A percentile compares a stretch with the other conserved stretches of the same genome.
Evolutionary conservation across 1,140 invertebrate species (phyloP).

Genomic region (Linepithema humile): DNA sequence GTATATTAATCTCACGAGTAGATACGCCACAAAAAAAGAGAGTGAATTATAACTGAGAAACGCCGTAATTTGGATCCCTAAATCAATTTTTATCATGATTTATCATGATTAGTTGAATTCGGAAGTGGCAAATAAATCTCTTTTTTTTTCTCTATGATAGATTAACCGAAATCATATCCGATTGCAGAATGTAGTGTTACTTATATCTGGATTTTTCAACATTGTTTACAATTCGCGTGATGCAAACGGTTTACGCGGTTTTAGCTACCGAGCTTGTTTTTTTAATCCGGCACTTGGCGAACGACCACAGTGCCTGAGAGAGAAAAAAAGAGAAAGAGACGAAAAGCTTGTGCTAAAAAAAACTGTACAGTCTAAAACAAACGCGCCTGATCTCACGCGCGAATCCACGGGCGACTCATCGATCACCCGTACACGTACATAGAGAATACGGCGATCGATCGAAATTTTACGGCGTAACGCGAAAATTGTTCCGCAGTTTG

Average conservation of each 20-base stretch:
- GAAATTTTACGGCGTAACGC: constrained; percentile 72
- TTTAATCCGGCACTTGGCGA: constrained; percentile 55
- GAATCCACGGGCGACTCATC: constrained; percentile 60
- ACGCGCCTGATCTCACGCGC: constrained; percentile 13
- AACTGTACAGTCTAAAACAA: constrained; percentile 62
- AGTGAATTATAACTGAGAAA: background rate
- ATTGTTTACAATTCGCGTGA: constrained; percentile 58
- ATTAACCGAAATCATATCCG: background rate
- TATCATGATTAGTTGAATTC: background rate
- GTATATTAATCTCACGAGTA: background rate
- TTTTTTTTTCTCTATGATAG: background rate
- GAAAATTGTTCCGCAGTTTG: constrained; percentile 78
- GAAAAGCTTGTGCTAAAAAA: constrained; percentile 28
- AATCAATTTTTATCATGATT: background rate
- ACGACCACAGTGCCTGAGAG: constrained; percentile 47
- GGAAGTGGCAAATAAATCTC: background rate
- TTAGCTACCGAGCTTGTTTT: constrained; percentile 49
- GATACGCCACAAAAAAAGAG: too few species aligned
- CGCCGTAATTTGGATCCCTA: background rate
- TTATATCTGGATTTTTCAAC: constrained; percentile 46
- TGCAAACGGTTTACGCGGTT: constrained; percentile 55
- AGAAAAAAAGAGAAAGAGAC: background rate
- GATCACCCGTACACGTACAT: constrained; percentile 59
- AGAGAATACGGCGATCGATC: constrained; percentile 64
- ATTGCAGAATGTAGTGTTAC: constrained; percentile 37